These are phyloP conservation scores for Euleptes europaea DNA, from an alignment of 2,113 vertebrate genomes.

Conservation along the genomic window DNA sequence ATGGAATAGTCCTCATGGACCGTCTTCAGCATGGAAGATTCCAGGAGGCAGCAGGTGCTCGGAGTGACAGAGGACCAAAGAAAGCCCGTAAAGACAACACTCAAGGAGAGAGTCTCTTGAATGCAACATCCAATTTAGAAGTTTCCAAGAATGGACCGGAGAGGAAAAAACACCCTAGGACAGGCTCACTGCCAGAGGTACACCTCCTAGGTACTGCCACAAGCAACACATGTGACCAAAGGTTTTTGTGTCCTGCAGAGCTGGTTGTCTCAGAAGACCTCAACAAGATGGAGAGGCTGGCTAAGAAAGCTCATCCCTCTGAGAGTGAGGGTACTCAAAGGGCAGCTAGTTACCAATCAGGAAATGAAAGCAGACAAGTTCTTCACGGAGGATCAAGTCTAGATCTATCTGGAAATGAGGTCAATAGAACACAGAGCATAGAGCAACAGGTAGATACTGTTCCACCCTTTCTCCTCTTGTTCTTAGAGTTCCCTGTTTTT, in stretches of 20 bases:
- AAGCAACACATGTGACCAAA: neutral
- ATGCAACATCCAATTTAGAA: conserved; percentile 26
- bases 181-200: conserved; percentile 13
- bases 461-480: neutral
- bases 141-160: neutral
- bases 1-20: conserved; percentile 44
- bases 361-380: conserved; percentile 51
- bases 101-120: neutral
- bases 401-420: conserved; percentile 6
- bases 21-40: conserved; percentile 62
- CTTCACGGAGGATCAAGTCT: conserved; percentile 32
- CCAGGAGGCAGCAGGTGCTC: conserved; percentile 30
- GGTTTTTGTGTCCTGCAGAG: conserved; percentile 28
- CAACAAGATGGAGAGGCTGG: conserved; percentile 29
- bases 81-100: conserved; percentile 15
- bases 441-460: conserved; percentile 44
- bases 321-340: conserved; percentile 51
- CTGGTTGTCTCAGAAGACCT: conserved; percentile 48
- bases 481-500: neutral
- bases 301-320: conserved; percentile 26
- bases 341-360: conserved; percentile 49
- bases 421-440: neutral
- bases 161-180: neutral
- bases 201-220: neutral
- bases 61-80: neutral